phyloP scores from a whole-genome alignment of 2,113 vertebrate genomes.

The Paralichthys olivaceus region DNA sequence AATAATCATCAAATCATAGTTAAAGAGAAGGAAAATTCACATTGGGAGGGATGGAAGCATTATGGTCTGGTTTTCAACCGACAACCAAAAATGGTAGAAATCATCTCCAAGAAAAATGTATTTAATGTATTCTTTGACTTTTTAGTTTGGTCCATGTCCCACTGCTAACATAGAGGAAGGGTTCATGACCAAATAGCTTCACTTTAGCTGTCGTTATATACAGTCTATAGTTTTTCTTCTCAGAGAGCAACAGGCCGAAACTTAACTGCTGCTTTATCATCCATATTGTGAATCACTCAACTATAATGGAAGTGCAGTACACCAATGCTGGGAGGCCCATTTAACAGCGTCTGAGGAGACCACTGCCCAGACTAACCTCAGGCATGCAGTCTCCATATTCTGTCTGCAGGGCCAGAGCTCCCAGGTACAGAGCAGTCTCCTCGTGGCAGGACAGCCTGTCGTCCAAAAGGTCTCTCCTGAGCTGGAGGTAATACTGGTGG shows the following conservation, averaged over 20 bases:
- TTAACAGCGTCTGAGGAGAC: background rate
- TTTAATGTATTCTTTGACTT: no score
- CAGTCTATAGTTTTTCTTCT: no score
- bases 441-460: constrained; percentile 86
- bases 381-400: constrained; percentile 87
- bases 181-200: background rate
- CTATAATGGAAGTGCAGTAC: background rate
- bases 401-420: constrained; percentile 87
- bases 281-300: background rate
- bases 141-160: no score
- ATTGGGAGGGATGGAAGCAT: no score
- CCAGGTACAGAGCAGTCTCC: constrained; percentile 86
- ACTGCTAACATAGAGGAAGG: no score
- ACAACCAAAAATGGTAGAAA: no score
- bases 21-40: no score
- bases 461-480: constrained; percentile 91
- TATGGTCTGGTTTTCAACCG: no score
- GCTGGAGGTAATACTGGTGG: constrained; percentile 92
- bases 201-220: background rate
- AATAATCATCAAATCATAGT: no score
- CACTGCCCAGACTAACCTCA: constrained; percentile 80
- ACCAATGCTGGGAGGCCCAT: background rate
- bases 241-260: no score
- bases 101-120: no score
- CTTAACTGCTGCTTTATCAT: background rate